Base-by-base conservation (phyloP, 2,113 vertebrate species). In the Phodopus roborovskii region DNA sequence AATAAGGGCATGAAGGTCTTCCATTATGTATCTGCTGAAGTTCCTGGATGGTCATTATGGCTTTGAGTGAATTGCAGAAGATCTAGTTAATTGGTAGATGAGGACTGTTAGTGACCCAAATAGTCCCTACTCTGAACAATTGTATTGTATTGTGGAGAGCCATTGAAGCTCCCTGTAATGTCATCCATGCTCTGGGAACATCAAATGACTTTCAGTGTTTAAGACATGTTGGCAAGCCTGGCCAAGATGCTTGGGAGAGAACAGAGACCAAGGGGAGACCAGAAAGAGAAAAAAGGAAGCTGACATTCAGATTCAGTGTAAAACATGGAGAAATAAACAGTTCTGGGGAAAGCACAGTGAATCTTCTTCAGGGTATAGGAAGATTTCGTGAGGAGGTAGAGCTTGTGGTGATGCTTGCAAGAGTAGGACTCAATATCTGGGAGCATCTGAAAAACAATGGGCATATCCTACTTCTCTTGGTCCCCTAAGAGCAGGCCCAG, bases 231-330 rank as follows among this genome's bases (percentile, higher is more conserved):
- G 17, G 53, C 36, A n/a, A 58, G 5, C 9, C 33, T n/a, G 33
- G n/a, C 12, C 12, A 58, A 42, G 39, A 6, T 28, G 11, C 26
- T 48, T 48, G 26, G 42, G 68, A 16, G 45, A 48, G 6, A 48
- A 26, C 30, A 30, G 15, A 13, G 13, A 5, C n/a, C 42, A 28
- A 2, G 12, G 42, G 45, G 30, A 56, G 30, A 24, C 33, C 3
- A 74, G 42, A n/a, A 3, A 45, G 30, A 17, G 0, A 0, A 12
- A 28, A n/a, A 6, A n/a, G 62, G 15, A 0, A 4, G 11, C 73
- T 39, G 30, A 22, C 7, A 9, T 56, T 56, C 8, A 9, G 60
- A 13, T 36, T n/a, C 56, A 28, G 8, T 33, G 20, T n/a, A 39
- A 26, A 78, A 60, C 56, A 74, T 77, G 33, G 82, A 81, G 33